Conservation (phyloP, 35 echinoderm and acorn worm genomes). For the Heliocidaris tuberculata region DNA sequence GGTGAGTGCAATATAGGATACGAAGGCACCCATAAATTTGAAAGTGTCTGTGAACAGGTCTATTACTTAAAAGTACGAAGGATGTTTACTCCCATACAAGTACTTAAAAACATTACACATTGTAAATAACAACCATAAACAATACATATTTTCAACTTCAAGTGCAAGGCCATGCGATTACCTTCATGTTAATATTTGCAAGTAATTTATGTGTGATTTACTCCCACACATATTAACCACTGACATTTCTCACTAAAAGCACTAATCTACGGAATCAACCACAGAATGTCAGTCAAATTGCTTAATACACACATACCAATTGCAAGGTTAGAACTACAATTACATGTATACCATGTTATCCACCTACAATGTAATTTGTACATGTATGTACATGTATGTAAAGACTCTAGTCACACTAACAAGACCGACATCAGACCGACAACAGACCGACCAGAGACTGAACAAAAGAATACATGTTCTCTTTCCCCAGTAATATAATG, state of each 20-base stretch:
- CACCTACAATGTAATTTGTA: no score
- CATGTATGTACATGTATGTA: no score
- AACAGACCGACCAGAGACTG: no score
- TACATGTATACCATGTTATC: neutral
- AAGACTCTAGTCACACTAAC: no score
- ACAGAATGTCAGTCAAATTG: neutral
- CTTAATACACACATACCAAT: neutral
- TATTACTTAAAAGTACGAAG: neutral
- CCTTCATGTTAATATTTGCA: neutral
- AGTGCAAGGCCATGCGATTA: neutral
- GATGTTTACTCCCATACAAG: neutral
- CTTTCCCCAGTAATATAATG: no score
- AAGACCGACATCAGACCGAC: no score
- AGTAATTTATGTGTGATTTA: neutral
- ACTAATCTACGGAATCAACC: neutral
- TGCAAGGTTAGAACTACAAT: neutral
- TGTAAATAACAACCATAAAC: neutral
- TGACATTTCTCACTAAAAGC: neutral
- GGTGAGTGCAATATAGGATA: no score
- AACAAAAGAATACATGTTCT: no score
- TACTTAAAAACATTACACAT: neutral
- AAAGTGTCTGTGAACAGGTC: no score
- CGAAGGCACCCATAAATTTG: no score
- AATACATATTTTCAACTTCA: neutral
- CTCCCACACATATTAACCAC: neutral